Evolutionary conservation across 2,888 invertebrate species (phyloP).

Genomic region (Linnaemya vulpina): DNA sequence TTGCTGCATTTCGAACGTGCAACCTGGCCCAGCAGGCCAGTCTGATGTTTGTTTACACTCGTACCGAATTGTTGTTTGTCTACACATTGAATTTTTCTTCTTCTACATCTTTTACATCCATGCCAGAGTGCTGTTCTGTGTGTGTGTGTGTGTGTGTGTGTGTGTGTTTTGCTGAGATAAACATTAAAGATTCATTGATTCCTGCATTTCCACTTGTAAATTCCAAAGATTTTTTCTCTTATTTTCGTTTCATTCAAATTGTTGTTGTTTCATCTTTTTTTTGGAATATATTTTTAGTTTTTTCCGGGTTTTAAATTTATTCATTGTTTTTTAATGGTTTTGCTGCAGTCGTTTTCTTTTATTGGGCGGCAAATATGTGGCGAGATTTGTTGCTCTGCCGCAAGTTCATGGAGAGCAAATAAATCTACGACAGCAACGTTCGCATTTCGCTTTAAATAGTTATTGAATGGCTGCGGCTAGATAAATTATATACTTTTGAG

Average conservation of each 20-base stretch:
- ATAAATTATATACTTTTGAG: neutral
- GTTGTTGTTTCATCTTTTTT: neutral
- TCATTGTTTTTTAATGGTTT: constrained; percentile 33
- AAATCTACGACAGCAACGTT: neutral
- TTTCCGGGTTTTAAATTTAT: constrained; percentile 53
- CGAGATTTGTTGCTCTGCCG: constrained; percentile 40
- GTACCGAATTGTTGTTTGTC: neutral
- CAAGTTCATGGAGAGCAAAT: neutral
- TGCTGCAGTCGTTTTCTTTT: constrained; percentile 12
- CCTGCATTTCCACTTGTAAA: constrained; percentile 35
- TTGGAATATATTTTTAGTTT: constrained; percentile 23
- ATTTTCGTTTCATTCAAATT: neutral
- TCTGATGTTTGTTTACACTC: constrained; percentile 57
- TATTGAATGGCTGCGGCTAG: neutral
- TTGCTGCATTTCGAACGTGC: neutral
- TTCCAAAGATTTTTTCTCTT: neutral
- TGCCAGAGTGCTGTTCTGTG: neutral
- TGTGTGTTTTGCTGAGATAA: constrained; percentile 7
- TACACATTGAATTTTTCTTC: constrained; percentile 17
- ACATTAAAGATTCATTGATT: constrained; percentile 52
- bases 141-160: too few species aligned
- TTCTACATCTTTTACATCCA: constrained; percentile 7
- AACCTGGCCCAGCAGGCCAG: constrained; percentile 45
- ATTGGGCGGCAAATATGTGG: constrained; percentile 17
- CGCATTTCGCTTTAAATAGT: constrained; percentile 2